Base-by-base conservation (phyloP, 2,113 vertebrate genomes). In the Thunnus maccoyii region DNA sequence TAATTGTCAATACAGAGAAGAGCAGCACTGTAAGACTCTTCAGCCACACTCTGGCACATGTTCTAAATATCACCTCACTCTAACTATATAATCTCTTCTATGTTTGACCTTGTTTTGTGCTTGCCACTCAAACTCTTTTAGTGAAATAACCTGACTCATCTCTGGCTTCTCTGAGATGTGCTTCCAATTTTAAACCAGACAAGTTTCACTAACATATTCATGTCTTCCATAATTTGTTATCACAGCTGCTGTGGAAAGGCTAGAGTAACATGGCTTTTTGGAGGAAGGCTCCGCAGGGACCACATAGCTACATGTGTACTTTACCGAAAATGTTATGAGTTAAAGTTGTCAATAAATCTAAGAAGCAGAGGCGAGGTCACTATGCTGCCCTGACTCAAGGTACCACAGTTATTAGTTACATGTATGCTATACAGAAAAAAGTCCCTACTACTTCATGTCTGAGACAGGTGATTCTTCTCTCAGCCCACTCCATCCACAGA, bases 1-100 rank as follows among this genome's bases (percentile, higher is more conserved):
- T 89, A 88, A 92, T 91, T 89, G 83, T 83, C 91, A 87, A 86
- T 84, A 85, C 52, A 47, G 80, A 73, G 58, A 64, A 69, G 70
- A 57, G 74, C 77, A 32, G 73, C 30, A 11, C 48, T 71, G 61
- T 57, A 32, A 44, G 79, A 63, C 63, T 78, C 74, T 69, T 60
- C 69, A 82, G 50, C 15, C n/a, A 9, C 57, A 56, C 63, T 77
- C 73, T 77, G 73, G 61, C 76, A 84, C 72, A 50, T 3, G 46
- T 76, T 84, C 67, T 55, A 67, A 82, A 80, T 75, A 91, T 75
- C 67, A 67, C 58, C 69, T 57, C 51, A 13, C 50, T 61, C 52
- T 74, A 75, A 79, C 58, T 70, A 48, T 71, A 36, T 36, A 65
- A 76, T 74, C 63, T 65, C 20, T 58, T n/a, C 57, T 30, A 30